Conservation (phyloP, 64 coral and sea anemone genomes). For the Stylophora pistillata region DNA sequence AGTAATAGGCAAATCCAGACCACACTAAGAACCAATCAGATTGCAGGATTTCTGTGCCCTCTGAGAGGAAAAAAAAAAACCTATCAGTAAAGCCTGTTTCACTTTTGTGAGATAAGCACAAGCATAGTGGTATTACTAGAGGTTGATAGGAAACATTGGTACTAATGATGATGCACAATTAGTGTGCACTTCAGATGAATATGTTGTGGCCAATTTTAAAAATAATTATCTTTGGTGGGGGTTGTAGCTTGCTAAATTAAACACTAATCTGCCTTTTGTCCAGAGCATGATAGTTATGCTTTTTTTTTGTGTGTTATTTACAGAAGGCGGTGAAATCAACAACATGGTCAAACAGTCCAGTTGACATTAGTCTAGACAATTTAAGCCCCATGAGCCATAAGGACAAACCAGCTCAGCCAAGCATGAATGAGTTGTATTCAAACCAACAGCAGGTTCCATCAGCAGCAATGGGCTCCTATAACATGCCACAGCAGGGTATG, state of each 20-base stretch:
- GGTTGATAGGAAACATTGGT: too few species aligned
- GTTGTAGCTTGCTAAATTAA: neutral
- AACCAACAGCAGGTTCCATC: conserved; percentile 61
- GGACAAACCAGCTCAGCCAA: conserved; percentile 95
- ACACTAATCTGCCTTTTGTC: neutral
- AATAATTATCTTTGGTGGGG: too few species aligned
- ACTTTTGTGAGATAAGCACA: too few species aligned
- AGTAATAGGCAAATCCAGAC: too few species aligned
- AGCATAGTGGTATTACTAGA: too few species aligned
- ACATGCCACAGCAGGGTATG: conserved; percentile 67
- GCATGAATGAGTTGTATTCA: conserved; percentile 89
- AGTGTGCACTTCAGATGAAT: too few species aligned
- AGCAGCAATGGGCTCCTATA: conserved; percentile 56
- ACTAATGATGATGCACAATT: too few species aligned
- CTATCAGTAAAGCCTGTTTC: too few species aligned
- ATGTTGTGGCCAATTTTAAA: too few species aligned
- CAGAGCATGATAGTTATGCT: neutral
- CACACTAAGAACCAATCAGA: too few species aligned
- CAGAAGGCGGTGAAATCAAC: conserved; percentile 74
- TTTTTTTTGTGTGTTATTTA: neutral
- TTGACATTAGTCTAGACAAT: conserved; percentile 95
- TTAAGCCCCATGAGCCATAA: conserved; percentile 72
- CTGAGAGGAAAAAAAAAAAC: too few species aligned
- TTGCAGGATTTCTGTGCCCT: too few species aligned
- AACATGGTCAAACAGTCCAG: conserved; percentile 97